Base-by-base conservation (phyloP, 2,797 vertebrate species). In the Triplophysa yarkandensis region DNA sequence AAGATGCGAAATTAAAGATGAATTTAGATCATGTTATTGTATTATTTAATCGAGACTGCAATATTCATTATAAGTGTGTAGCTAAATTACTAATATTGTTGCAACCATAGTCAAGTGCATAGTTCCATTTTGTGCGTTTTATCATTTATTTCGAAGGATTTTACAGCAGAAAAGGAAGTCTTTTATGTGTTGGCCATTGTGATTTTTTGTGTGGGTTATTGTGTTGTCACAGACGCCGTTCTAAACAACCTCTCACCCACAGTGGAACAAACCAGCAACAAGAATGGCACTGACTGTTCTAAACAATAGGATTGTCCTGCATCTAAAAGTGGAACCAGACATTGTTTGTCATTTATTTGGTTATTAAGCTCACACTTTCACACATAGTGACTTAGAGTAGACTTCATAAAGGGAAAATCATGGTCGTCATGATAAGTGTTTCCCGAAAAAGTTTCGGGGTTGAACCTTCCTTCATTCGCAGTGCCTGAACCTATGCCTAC, bases 191-290 rank as follows among this genome's bases (percentile, higher is more conserved):
- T 50, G 48, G 10, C n/a, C 11, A 73, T 74, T 79, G 57, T 77
- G 48, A 7, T 65, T 74, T n/a, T 77, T 80, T 85, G 78, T 88
- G 81, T 80, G 67, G 80, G 30, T 83, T 80, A 85, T 90, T 91
- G 89, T 91, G 63, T 60, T 78, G 77, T 39, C 81, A 60, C 30
- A 48, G 77, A 13, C 21, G 4, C 67, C 72, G 8, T 79, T 43
- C 83, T 86, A 86, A 86, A 85, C 85, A 91, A 88, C 84, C 52
- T 76, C 77, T 54, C 84, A 80, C 87, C 89, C 79, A 84, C 86
- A 78, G 76, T 82, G 83, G 85, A 87, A 84, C 71, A 77, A 78
- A 11, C 28, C 85, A 80, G 41, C 71, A 76, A n/a, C 58, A 50
- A 34, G 16, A 60, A 64, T 65, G 17, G 41, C 58, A 4, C n/a